Conservation (phyloP, 2,113 vertebrate species). For the Albula glossodonta region DNA sequence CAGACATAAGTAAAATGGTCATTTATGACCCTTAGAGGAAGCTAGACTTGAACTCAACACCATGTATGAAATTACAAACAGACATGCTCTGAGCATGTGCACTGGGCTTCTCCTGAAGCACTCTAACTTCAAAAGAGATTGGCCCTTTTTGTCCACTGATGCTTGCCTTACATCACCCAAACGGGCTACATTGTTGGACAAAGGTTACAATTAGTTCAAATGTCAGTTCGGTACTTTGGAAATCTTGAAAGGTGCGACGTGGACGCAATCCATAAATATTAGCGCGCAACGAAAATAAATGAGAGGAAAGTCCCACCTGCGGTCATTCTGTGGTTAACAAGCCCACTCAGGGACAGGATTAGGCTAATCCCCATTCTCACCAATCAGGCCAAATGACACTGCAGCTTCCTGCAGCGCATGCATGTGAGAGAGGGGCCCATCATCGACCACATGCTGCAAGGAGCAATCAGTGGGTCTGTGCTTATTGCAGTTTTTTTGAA, state of each 20-base stretch:
- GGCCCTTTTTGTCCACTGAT: too few species aligned
- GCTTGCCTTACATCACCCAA: too few species aligned
- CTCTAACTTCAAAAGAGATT: too few species aligned
- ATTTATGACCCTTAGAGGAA: too few species aligned
- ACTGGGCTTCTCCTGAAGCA: too few species aligned
- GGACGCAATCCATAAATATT: neutral
- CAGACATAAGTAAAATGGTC: too few species aligned
- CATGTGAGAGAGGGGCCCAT: neutral
- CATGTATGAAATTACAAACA: too few species aligned
- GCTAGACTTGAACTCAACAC: too few species aligned
- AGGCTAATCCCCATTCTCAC: neutral
- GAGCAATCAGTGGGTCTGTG: too few species aligned
- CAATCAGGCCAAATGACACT: neutral
- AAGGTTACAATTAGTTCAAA: neutral
- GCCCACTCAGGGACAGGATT: neutral
- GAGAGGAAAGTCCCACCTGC: neutral
- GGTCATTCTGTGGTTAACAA: neutral
- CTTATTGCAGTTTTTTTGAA: too few species aligned
- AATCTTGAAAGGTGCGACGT: neutral
- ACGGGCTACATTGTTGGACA: neutral
- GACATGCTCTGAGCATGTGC: too few species aligned
- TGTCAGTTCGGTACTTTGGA: neutral
- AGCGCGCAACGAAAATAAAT: neutral
- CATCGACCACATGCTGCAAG: too few species aligned
- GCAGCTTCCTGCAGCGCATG: neutral